Evolutionary conservation across 2,113 vertebrate genomes (phyloP), one percentile per base, ranked within the genome.

Genomic region (Scalopus aquaticus): DNA sequence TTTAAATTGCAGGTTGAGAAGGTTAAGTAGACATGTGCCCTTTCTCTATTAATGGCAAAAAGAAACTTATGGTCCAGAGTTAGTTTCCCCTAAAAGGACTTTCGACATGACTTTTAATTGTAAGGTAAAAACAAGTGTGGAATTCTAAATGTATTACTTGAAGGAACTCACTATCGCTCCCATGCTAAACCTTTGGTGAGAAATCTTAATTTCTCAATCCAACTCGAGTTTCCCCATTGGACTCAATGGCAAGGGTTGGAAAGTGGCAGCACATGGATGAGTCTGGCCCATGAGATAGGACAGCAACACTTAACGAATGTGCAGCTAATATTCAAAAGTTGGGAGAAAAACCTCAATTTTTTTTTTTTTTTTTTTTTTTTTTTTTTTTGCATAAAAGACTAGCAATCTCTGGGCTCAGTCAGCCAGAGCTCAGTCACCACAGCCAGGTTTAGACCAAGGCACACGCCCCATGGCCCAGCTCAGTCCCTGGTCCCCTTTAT

Each of bases 41-140:
- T 92, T 85, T 42, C 32, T 95, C 35, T 86, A 74, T 70, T 35
- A 89, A 69, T 6, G 60, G 30, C 51, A 90, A 80, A 35, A 90
- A 83, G 30, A 17, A 95, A 93, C 87, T 83, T 72, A 51, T 13
- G 3, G 2, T 79, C 37, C 4, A 78, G 3, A 32, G 28, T 7
- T 56, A 65, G 30, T 10, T 3, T 46, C 56, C 19, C 49, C 17
- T 74, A 15, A 64, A 73, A 83, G 8, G 20, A 8, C 19, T 42
- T 91, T 69, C 56, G 42, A 92, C 42, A 42, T 8, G 20, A 67
- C 7, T 20, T 89, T 80, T 72, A 44, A 35, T 82, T 85, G 86
- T 60, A 88, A 35, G 42, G 51, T 42, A 44, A 77, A 94, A 92
- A 73, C 17, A 67, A 76, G 42, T 69, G 64, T 85, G 37, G 35